These are phyloP conservation scores for Julus scandinavius DNA, from an alignment of 2,888 invertebrate genomes.

Conservation along the genomic window DNA sequence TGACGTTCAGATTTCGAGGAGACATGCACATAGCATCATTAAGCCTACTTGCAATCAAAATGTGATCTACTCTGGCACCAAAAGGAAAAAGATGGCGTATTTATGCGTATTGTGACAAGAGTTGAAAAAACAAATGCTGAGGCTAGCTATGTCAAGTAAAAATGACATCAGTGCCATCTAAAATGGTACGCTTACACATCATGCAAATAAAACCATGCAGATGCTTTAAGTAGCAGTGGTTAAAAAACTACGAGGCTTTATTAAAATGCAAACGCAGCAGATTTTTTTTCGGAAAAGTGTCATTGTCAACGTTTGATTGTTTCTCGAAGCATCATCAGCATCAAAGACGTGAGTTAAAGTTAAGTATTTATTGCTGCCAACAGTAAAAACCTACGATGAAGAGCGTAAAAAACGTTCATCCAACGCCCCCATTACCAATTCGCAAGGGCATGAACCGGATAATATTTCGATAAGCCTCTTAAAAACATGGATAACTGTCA, in stretches of 20 bases:
- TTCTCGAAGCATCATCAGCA: background rate
- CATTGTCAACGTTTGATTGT: background rate
- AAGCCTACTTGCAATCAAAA: background rate
- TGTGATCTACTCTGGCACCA: slow-evolving; percentile 16
- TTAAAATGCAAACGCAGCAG: slow-evolving; percentile 8
- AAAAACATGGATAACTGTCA: background rate
- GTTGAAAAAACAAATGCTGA: background rate
- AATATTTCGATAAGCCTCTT: background rate
- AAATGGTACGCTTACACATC: background rate
- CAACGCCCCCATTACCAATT: background rate
- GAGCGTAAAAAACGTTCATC: too few relatives aligned
- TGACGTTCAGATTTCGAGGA: background rate
- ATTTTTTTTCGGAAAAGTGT: background rate
- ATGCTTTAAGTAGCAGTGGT: background rate
- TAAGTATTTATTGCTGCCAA: background rate
- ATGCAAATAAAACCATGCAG: background rate
- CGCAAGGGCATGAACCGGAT: background rate
- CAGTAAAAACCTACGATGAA: background rate
- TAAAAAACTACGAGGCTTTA: background rate
- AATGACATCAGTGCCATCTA: slow-evolving; percentile 19
- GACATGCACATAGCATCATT: background rate
- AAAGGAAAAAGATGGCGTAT: background rate
- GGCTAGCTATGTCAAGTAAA: background rate
- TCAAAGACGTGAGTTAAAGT: background rate
- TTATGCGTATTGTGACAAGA: background rate